phyloP scores from a whole-genome alignment of 2,888 invertebrate genomes.

The Cryptus armator region DNA sequence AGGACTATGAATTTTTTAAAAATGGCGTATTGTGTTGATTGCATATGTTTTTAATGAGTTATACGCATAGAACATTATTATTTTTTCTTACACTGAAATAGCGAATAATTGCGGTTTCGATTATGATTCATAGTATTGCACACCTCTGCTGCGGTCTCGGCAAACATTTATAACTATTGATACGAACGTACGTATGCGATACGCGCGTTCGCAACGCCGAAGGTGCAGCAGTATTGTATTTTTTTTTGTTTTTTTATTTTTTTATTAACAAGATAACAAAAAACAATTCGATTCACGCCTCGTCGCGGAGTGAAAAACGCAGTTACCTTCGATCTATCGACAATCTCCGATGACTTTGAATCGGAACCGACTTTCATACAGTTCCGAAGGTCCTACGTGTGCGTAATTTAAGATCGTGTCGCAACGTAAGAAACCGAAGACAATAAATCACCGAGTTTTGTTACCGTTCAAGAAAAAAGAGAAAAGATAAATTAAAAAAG shows the following conservation, averaged over 20 bases:
- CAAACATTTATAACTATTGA: not conserved
- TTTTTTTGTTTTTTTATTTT: not conserved
- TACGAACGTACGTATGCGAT: not conserved
- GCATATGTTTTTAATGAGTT: not conserved
- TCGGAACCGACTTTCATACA: not conserved
- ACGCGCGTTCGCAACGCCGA: not conserved
- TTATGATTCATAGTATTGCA: slow-evolving; percentile 38
- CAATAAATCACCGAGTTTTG: too few relatives aligned
- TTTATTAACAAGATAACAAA: slow-evolving; percentile 49
- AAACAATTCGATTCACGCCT: slow-evolving; percentile 37
- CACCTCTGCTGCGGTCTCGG: slow-evolving; percentile 13
- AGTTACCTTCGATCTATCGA: slow-evolving; percentile 27
- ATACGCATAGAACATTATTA: not conserved
- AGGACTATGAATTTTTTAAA: not conserved
- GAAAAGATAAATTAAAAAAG: not conserved
- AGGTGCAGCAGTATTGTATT: not conserved
- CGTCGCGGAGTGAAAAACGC: not conserved
- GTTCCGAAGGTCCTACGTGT: not conserved
- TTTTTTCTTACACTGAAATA: not conserved
- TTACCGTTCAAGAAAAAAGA: not conserved
- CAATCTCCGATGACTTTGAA: not conserved
- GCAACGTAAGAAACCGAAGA: too few relatives aligned
- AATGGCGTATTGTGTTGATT: not conserved
- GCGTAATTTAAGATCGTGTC: not conserved
- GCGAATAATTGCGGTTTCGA: slow-evolving; percentile 16